phyloP scores from a whole-genome alignment of 1,140 invertebrate genomes.

The Pentalonia nigronervosa region DNA sequence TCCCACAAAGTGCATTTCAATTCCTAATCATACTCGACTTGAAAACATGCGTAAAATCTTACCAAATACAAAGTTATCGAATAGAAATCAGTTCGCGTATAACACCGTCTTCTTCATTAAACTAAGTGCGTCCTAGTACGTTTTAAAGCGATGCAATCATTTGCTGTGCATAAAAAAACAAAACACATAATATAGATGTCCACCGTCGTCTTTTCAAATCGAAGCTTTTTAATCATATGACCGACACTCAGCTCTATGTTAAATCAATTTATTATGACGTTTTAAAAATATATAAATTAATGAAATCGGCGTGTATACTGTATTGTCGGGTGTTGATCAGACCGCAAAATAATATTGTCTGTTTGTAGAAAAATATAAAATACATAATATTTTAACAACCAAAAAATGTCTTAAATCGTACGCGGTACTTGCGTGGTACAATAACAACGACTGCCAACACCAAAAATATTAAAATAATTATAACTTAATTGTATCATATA shows the following conservation, averaged over 20 bases:
- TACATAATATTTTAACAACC: not conserved
- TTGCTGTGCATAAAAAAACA: not conserved
- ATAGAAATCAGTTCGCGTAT: not conserved
- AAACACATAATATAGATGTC: not conserved
- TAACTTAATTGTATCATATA: not conserved
- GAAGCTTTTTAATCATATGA: not conserved
- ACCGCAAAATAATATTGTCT: not conserved
- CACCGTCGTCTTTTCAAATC: not conserved
- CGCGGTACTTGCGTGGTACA: too few species aligned
- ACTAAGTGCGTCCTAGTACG: not conserved
- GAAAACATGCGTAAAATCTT: not conserved
- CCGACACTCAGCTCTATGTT: not conserved
- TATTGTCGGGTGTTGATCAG: not conserved
- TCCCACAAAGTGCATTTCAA: not conserved
- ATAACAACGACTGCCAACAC: not conserved
- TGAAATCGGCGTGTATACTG: not conserved
- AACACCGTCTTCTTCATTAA: conserved; percentile 18
- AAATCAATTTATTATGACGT: not conserved
- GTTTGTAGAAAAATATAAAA: not conserved
- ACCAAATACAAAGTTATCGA: not conserved
- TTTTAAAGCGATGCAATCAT: not conserved
- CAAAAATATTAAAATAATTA: not conserved
- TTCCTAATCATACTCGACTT: not conserved
- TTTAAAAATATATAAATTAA: not conserved
- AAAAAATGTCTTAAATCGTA: not conserved